Evolutionary conservation across 2,797 vertebrate genomes (phyloP), one percentile per base, ranked within the genome.

Genomic region (Dendrocincla tyrannina): DNA sequence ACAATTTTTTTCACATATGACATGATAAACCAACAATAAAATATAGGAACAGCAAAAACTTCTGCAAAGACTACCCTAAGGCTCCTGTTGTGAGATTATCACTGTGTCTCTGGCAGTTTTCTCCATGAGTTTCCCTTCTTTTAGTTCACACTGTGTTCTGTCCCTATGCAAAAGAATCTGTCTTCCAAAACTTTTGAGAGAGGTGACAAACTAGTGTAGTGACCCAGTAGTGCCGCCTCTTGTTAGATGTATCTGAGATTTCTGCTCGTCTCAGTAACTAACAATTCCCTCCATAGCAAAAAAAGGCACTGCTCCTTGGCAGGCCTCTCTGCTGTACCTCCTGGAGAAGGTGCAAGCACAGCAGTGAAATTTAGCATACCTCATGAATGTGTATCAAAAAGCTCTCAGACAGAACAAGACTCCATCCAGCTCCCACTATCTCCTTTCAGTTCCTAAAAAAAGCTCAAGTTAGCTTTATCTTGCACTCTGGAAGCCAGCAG

Each of bases 41-140:
- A 79, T 23, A n/a, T 0, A 72, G 4, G 12, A 84, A 25, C 23
- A 60, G 32, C 37, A 91, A 67, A 77, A 93, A 33, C 19, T 68
- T 88, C 39, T 75, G 30, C 32, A 69, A 86, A 72, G 23, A 77
- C 17, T 66, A 41, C 28, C 32, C 30, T 53, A 62, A 72, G 41
- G 44, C 27, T 93, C 28, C 47, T 63, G 5, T 50, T 27, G 16
- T 39, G 60, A 85, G 47, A 68, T 50, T 70, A 89, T 66, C 78
- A 84, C 69, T 55, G 75, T 37, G 3, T 66, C 72, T 93, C 41
- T 32, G 17, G 50, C 35, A 67, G 28, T 66, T 91, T 93, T 93
- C 85, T 94, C 79, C 58, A 63, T 27, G 32, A 92, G 17, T 88
- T 88, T 95, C 72, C 85, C 35, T 70, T 81, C 73, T 86, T 93